These are phyloP conservation scores for Dipodomys ordii DNA, from an alignment of 2,113 vertebrate species.

Conservation along the genomic window DNA sequence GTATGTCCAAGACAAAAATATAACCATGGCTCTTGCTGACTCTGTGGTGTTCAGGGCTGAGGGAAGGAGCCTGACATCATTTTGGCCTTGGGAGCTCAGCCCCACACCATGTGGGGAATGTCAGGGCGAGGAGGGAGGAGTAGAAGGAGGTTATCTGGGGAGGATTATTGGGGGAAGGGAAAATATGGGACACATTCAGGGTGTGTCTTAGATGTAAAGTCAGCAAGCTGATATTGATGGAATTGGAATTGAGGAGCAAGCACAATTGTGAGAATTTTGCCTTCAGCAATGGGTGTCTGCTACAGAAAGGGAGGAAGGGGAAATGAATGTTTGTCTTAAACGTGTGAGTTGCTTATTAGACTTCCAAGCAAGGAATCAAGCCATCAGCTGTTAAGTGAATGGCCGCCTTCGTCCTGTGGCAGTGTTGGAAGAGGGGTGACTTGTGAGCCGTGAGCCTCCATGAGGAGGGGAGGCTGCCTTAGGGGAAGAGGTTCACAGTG, in stretches of 20 bases:
- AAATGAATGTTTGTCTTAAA: neutral
- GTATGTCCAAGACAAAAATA: neutral
- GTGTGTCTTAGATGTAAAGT: neutral
- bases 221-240: neutral
- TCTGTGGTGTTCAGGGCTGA: too few species aligned
- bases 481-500: too few species aligned
- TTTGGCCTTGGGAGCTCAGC: neutral
- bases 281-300: neutral
- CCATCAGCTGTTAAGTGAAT: neutral
- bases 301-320: neutral
- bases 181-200: neutral
- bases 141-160: neutral
- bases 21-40: neutral
- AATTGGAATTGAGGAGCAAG: neutral
- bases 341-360: neutral
- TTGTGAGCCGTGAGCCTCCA: too few species aligned
- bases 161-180: neutral
- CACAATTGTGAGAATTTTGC: neutral
- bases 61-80: neutral
- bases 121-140: neutral
- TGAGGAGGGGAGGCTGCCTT: too few species aligned
- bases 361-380: neutral
- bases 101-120: neutral
- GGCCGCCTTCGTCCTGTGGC: too few species aligned
- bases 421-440: neutral